These are phyloP conservation scores for Papilio polytes DNA, from an alignment of 1,140 invertebrate species.

Conservation along the genomic window DNA sequence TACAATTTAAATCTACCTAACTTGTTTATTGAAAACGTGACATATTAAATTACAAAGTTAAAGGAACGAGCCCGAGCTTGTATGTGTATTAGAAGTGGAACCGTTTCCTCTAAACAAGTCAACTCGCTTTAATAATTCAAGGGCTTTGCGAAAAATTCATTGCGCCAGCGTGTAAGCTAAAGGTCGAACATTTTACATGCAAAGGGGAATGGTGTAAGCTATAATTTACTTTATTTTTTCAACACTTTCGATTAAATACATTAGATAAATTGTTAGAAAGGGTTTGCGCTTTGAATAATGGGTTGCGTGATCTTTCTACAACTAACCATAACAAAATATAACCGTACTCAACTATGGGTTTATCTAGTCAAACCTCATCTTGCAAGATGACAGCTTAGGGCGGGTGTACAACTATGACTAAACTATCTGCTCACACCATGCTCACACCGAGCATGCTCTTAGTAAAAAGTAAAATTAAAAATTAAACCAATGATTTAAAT, in stretches of 20 bases:
- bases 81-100: slow-evolving; percentile 36
- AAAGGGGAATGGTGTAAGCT: slow-evolving; percentile 19
- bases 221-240: slow-evolving; percentile 11
- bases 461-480: too few species aligned
- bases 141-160: slow-evolving; percentile 55
- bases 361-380: too few species aligned
- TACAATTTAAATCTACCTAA: not conserved
- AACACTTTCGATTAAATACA: not conserved
- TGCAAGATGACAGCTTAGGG: too few species aligned
- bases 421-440: too few species aligned
- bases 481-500: too few species aligned
- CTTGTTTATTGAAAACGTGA: slow-evolving; percentile 5
- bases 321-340: too few species aligned
- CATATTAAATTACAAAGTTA: slow-evolving; percentile 22
- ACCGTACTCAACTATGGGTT: too few species aligned
- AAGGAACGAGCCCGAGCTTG: not conserved
- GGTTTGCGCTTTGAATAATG: not conserved
- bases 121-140: slow-evolving; percentile 54
- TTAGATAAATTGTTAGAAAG: not conserved
- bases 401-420: too few species aligned
- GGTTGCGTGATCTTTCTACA: too few species aligned
- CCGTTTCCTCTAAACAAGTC: slow-evolving; percentile 50
- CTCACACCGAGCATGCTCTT: too few species aligned
- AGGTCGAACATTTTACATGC: slow-evolving; percentile 50
- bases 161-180: slow-evolving; percentile 44